These are phyloP conservation scores for Hippopotamus amphibius DNA, from an alignment of 2,113 vertebrate species.

Conservation along the genomic window DNA sequence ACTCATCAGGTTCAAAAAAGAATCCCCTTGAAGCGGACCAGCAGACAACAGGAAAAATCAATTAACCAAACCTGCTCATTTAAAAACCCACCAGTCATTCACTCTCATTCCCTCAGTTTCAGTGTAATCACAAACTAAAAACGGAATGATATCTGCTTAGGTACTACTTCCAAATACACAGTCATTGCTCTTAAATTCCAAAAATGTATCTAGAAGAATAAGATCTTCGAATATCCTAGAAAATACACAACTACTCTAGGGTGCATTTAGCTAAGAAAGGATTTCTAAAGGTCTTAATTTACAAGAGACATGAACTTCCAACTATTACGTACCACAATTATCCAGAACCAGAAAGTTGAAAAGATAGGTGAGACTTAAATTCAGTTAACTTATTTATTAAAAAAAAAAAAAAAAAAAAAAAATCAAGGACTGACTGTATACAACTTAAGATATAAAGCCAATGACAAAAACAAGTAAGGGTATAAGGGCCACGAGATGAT, in stretches of 20 bases:
- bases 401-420: background rate
- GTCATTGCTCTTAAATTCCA: background rate
- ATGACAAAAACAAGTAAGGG: background rate
- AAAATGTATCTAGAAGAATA: background rate
- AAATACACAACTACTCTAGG: background rate
- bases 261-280: background rate
- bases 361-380: background rate
- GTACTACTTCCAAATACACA: constrained; percentile 5
- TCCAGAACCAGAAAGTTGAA: background rate
- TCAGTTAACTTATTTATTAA: background rate
- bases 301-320: background rate
- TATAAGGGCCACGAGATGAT: background rate
- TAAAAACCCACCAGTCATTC: background rate
- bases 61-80: background rate
- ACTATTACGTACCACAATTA: background rate
- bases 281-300: background rate
- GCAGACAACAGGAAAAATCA: background rate
- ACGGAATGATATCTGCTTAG: background rate
- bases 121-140: background rate
- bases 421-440: background rate
- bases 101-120: background rate
- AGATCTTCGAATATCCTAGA: background rate
- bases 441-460: background rate
- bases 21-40: background rate
- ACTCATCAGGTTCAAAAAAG: background rate